These are phyloP conservation scores for Panthera leo DNA, from an alignment of 2,113 vertebrate species.

Conservation along the genomic window DNA sequence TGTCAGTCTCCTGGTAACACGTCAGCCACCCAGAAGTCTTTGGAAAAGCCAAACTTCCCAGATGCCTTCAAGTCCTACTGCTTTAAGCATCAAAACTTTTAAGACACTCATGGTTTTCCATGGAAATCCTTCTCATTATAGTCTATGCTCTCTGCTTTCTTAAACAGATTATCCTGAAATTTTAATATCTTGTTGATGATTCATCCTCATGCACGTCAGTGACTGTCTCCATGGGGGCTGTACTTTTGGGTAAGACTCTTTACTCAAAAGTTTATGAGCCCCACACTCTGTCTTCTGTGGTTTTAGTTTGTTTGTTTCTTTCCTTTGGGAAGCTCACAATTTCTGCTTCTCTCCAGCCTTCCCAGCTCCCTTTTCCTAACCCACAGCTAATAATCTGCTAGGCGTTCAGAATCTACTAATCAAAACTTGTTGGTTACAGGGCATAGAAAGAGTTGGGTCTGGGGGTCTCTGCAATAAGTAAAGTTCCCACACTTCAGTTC, in stretches of 20 bases:
- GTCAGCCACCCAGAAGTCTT: slow-evolving; percentile 7
- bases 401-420: not conserved
- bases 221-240: not conserved
- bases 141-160: not conserved
- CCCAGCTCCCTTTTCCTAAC: not conserved
- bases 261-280: not conserved
- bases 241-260: not conserved
- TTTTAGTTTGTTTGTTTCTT: not conserved
- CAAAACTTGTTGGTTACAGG: not conserved
- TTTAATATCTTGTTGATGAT: not conserved
- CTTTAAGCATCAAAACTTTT: not conserved
- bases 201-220: not conserved
- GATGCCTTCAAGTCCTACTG: not conserved
- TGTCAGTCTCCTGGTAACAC: not conserved
- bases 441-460: not conserved
- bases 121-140: not conserved
- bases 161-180: not conserved
- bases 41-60: not conserved
- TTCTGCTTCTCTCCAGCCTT: not conserved
- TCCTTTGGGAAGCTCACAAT: not conserved
- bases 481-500: not conserved
- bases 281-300: not conserved
- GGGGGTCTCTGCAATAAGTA: not conserved
- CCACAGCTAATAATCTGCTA: not conserved
- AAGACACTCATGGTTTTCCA: not conserved